phyloP scores from a whole-genome alignment of 2,888 invertebrate species.

The Ypsolopha scabrella region DNA sequence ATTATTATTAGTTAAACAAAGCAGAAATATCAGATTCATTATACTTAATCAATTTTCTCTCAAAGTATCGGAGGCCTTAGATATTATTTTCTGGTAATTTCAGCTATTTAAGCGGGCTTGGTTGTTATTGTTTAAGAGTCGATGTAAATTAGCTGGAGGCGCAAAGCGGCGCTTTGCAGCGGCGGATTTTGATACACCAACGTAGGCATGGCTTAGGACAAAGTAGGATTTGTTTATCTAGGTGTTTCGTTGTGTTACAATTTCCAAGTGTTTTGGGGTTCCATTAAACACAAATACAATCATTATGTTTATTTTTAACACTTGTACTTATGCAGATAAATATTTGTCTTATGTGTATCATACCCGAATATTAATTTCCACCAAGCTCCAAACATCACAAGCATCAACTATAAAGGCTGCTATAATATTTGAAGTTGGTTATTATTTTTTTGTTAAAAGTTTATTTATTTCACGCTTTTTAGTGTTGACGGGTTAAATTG shows the following conservation, averaged over 20 bases:
- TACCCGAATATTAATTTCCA: no score
- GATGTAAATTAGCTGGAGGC: conserved; percentile 39
- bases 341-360: no score
- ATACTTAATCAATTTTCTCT: conserved; percentile 32
- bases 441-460: no score
- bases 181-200: no score
- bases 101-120: conserved; percentile 39
- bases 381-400: background rate
- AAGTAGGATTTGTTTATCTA: background rate
- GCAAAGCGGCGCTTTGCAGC: background rate
- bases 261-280: background rate
- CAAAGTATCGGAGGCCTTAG: conserved; percentile 23
- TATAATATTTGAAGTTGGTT: no score
- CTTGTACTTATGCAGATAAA: no score
- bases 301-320: background rate
- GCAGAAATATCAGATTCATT: conserved; percentile 18
- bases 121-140: conserved; percentile 43
- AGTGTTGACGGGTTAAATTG: no score
- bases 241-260: background rate
- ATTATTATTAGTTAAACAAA: background rate
- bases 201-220: background rate
- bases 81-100: conserved; percentile 42
- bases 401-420: no score
- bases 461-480: no score
- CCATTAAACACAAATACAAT: background rate